Conservation (phyloP, 2,888 invertebrate species). For the Leucophora obtusa region DNA sequence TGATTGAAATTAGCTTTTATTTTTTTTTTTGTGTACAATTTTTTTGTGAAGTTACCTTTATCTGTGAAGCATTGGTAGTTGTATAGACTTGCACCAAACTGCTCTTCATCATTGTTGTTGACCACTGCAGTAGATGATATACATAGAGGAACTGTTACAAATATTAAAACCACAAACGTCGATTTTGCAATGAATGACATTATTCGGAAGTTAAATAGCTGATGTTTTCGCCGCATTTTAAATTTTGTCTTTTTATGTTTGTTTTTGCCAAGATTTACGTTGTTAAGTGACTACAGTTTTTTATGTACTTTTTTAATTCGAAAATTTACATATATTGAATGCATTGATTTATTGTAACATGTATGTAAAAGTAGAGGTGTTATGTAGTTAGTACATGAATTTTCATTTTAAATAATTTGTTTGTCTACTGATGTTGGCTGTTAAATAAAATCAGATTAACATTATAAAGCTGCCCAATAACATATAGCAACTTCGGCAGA, state of each 20-base stretch:
- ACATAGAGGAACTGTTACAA: conserved; percentile 6
- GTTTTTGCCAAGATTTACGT: not conserved
- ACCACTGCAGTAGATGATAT: not conserved
- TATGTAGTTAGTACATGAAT: too few species aligned
- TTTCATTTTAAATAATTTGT: too few species aligned
- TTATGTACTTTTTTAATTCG: not conserved
- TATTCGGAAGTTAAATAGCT: not conserved
- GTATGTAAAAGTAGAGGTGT: too few species aligned
- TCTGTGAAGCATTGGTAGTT: conserved; percentile 40
- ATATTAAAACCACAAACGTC: conserved; percentile 14
- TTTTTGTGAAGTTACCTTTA: conserved; percentile 34
- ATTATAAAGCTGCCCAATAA: too few species aligned
- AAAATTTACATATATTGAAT: not conserved
- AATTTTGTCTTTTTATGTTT: not conserved
- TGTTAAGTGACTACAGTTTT: not conserved
- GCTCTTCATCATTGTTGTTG: conserved; percentile 11
- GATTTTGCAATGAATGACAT: conserved; percentile 4
- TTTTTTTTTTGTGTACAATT: too few species aligned
- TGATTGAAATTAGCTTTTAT: too few species aligned
- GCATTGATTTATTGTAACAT: not conserved
- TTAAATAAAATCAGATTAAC: too few species aligned
- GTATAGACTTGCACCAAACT: not conserved
- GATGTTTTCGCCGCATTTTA: conserved; percentile 37
- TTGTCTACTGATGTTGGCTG: too few species aligned
- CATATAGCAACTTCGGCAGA: too few species aligned